These are phyloP conservation scores for Albula glossodonta DNA, from an alignment of 2,113 vertebrate genomes.

Conservation along the genomic window DNA sequence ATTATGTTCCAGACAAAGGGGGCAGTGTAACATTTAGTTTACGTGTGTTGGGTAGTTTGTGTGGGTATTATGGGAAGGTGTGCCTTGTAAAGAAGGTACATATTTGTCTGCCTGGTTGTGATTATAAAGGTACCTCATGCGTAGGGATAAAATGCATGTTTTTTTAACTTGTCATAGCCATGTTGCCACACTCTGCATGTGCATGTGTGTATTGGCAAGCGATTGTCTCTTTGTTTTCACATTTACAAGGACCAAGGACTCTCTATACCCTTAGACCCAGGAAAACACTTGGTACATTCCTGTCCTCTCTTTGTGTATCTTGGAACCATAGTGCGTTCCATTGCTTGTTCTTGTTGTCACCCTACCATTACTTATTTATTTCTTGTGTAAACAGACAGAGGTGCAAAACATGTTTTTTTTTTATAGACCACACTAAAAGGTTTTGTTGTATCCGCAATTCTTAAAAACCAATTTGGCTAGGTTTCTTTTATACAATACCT, in stretches of 20 bases:
- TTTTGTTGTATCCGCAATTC: not conserved
- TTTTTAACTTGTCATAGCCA: not conserved
- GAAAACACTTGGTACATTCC: conserved; percentile 13
- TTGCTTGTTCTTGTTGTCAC: not conserved
- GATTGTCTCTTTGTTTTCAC: not conserved
- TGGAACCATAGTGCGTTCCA: not conserved
- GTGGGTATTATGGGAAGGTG: not conserved
- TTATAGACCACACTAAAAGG: not conserved
- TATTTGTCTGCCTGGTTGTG: not conserved
- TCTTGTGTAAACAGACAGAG: not conserved
- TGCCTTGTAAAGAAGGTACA: not conserved
- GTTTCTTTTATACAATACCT: no score
- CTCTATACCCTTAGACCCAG: not conserved
- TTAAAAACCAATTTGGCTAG: not conserved
- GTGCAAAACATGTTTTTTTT: not conserved
- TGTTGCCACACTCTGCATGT: not conserved
- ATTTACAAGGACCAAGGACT: not conserved
- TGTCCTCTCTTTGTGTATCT: not conserved
- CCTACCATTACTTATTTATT: not conserved
- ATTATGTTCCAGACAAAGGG: not conserved
- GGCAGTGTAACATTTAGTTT: not conserved
- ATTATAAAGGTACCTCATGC: not conserved
- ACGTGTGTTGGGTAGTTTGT: not conserved
- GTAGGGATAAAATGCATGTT: not conserved
- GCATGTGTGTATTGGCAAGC: not conserved